Evolutionary conservation across 2,797 vertebrate genomes (phyloP).

Genomic region (Pogoniulus pusillus): DNA sequence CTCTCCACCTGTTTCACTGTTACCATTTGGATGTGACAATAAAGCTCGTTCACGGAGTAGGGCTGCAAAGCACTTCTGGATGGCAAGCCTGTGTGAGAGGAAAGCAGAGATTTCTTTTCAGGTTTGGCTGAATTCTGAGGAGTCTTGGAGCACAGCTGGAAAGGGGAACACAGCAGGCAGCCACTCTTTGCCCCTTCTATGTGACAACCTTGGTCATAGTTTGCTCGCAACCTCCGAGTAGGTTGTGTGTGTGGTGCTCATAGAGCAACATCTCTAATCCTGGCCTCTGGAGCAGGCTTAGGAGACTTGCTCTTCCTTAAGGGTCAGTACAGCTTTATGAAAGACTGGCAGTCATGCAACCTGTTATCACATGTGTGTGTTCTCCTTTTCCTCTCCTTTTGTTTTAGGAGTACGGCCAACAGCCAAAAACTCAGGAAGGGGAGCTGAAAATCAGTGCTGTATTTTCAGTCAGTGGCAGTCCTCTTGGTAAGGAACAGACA

Average conservation of each 20-base stretch:
- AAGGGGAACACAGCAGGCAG: background rate
- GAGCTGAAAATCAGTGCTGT: conserved; percentile 96
- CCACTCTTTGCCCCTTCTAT: background rate
- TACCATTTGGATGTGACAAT: background rate
- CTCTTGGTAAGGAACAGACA: conserved; percentile 76
- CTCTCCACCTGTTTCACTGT: background rate
- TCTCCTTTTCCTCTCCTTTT: conserved; percentile 65
- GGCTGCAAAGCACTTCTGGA: background rate
- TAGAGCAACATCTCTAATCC: background rate
- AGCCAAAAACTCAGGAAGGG: conserved; percentile 85
- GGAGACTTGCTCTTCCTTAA: background rate
- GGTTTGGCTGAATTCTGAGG: background rate
- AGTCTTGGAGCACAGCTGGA: background rate
- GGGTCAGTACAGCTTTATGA: background rate
- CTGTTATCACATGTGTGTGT: conserved; percentile 57
- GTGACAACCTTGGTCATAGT: background rate
- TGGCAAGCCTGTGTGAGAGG: background rate
- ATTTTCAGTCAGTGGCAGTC: conserved; percentile 87
- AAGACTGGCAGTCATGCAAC: background rate
- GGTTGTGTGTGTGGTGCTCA: background rate
- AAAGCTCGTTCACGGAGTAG: background rate
- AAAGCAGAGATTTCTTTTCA: background rate
- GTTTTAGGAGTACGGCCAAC: conserved; percentile 85
- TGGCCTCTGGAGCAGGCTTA: background rate
- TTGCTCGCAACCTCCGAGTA: background rate